Evolutionary conservation across 92 coral and sea anemone genomes (phyloP).

Genomic region (Ricordea florida): DNA sequence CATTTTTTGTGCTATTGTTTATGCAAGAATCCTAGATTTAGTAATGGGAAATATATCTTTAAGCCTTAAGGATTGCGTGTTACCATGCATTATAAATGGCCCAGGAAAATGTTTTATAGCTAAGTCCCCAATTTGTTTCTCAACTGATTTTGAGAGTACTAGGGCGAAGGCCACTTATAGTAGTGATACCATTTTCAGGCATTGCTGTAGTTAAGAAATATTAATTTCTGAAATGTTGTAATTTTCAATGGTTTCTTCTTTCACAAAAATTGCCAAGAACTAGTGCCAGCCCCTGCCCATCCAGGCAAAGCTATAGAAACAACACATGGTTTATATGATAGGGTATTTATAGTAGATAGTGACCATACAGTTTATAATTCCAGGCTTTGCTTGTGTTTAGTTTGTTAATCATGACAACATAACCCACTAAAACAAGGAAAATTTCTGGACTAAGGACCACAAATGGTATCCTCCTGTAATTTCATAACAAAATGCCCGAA

Average conservation of each 20-base stretch:
- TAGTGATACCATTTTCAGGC: background rate
- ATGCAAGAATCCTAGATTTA: constrained; percentile 8
- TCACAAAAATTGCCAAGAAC: background rate
- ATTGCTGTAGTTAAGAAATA: too few species aligned
- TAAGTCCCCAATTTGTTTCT: constrained; percentile 7
- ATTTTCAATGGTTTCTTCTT: background rate
- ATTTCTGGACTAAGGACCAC: background rate
- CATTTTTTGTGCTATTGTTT: constrained; percentile 10
- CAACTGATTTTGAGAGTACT: constrained; percentile 16
- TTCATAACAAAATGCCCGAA: constrained; percentile 2
- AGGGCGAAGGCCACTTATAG: constrained; percentile 13
- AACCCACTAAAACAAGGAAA: constrained; percentile 4
- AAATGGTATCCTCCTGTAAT: constrained; percentile 4
- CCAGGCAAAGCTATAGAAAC: background rate
- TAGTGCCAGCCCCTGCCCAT: constrained; percentile 4
- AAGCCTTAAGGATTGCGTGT: constrained; percentile 13
- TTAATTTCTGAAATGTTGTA: background rate
- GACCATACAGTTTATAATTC: constrained; percentile 1
- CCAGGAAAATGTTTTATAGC: background rate
- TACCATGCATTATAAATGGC: background rate
- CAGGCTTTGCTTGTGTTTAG: constrained; percentile 12
- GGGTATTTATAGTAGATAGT: background rate
- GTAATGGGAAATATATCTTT: constrained; percentile 16
- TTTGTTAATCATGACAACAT: constrained; percentile 13
- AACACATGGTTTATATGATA: background rate